Percentiles rank a stretch among this genome's conserved stretches.
These are phyloP conservation scores for Formica exsecta DNA, from an alignment of 1,140 invertebrate genomes.

Conservation along the genomic window DNA sequence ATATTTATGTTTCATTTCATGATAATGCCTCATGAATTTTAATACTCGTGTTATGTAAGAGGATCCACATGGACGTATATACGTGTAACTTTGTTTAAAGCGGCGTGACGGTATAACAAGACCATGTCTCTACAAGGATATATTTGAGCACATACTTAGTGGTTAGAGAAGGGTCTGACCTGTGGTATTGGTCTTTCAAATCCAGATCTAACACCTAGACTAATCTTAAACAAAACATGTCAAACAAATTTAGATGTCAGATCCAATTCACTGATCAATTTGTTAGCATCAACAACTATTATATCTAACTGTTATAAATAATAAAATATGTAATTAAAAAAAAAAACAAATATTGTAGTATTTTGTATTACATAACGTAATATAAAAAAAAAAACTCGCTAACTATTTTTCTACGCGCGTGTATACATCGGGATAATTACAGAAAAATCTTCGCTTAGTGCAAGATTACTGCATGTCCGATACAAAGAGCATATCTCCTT, in stretches of 20 bases:
- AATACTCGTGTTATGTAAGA: background rate
- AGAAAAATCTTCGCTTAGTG: background rate
- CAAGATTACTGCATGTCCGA: no score
- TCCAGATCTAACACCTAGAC: background rate
- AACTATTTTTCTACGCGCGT: background rate
- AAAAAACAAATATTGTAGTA: background rate
- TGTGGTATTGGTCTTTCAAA: conserved; percentile 36
- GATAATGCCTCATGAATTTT: background rate
- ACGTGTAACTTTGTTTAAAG: conserved; percentile 18
- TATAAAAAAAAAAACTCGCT: background rate
- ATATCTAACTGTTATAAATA: background rate
- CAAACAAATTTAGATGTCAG: conserved; percentile 7
- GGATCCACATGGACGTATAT: background rate
- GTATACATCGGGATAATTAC: background rate
- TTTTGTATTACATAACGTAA: background rate
- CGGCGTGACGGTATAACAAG: conserved; percentile 18
- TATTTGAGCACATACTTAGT: conserved; percentile 53
- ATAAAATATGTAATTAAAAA: background rate
- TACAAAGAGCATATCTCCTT: no score
- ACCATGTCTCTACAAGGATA: conserved; percentile 23
- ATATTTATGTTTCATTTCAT: background rate
- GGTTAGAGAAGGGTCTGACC: conserved; percentile 50
- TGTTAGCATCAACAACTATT: background rate
- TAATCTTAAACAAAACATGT: conserved; percentile 38
- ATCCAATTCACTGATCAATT: conserved; percentile 23